Conservation (phyloP, 1,140 invertebrate species). For the Lerema accius region DNA sequence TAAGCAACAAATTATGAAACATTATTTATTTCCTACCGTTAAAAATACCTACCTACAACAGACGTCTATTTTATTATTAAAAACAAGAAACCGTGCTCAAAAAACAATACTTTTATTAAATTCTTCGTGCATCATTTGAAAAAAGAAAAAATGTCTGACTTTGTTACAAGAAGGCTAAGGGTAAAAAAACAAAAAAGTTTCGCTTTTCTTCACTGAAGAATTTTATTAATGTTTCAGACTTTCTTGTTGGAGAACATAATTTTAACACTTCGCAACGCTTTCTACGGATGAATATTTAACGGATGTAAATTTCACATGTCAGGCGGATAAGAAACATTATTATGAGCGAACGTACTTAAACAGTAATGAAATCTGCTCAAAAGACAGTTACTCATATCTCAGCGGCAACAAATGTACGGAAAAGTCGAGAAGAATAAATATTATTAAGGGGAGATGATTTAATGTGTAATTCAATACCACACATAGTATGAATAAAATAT, state of each 20-base stretch:
- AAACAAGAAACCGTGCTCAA: slow-evolving; percentile 44
- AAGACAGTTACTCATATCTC: slow-evolving; percentile 16
- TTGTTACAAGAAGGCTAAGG: slow-evolving; percentile 54
- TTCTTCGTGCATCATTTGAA: slow-evolving; percentile 71
- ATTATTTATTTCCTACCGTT: too few relatives aligned
- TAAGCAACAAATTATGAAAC: too few relatives aligned
- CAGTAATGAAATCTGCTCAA: slow-evolving; percentile 17
- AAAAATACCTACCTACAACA: too few relatives aligned
- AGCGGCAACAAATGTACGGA: slow-evolving; percentile 1
- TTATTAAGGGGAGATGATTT: background rate
- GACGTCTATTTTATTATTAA: slow-evolving; percentile 40
- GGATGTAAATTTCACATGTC: slow-evolving; percentile 25
- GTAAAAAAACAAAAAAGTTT: slow-evolving; percentile 64
- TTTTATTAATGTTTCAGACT: slow-evolving; percentile 67
- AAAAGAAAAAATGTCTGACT: slow-evolving; percentile 47
- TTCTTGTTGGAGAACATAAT: slow-evolving; percentile 39
- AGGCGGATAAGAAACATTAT: slow-evolving; percentile 6
- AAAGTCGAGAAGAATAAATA: background rate
- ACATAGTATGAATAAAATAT: background rate
- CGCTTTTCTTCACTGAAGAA: slow-evolving; percentile 63
- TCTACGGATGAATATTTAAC: slow-evolving; percentile 27
- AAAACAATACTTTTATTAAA: slow-evolving; percentile 75
- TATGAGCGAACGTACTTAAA: slow-evolving; percentile 6
- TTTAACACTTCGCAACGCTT: slow-evolving; percentile 44
- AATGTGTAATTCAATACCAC: background rate